These are phyloP conservation scores for Hemicrepidius hirtus DNA, from an alignment of 2,888 invertebrate species.

Conservation along the genomic window DNA sequence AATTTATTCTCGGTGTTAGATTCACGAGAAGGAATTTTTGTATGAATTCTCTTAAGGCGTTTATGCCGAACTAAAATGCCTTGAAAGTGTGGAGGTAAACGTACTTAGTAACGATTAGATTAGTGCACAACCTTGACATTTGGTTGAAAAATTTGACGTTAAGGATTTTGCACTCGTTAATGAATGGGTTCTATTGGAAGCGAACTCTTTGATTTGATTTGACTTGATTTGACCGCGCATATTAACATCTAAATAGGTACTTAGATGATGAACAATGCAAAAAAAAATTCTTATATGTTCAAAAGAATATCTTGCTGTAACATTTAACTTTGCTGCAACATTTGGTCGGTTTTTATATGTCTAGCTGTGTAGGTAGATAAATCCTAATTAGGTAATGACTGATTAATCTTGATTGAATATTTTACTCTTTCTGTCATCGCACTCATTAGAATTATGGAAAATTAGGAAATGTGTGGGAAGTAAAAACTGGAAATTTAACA, in stretches of 20 bases:
- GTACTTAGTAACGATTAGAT: conserved; percentile 38
- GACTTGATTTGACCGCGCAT: conserved; percentile 4
- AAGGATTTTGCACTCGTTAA: conserved; percentile 40
- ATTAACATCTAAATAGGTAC: conserved; percentile 12
- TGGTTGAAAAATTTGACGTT: conserved; percentile 28
- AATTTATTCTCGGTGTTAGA: not conserved
- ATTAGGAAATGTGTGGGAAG: too few relatives aligned
- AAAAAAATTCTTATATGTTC: too few relatives aligned
- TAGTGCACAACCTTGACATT: conserved; percentile 43
- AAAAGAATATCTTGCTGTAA: not conserved
- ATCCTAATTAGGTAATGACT: not conserved
- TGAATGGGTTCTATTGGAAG: conserved; percentile 31
- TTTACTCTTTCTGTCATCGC: too few relatives aligned
- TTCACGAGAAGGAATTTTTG: conserved; percentile 17
- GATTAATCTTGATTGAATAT: too few relatives aligned
- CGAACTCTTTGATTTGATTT: conserved; percentile 18
- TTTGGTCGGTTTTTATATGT: not conserved
- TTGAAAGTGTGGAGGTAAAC: conserved; percentile 44
- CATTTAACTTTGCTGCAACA: not conserved
- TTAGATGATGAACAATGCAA: not conserved
- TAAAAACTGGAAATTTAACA: too few relatives aligned
- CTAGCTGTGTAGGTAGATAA: not conserved
- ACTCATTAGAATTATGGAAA: too few relatives aligned
- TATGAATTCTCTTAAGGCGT: conserved; percentile 21
- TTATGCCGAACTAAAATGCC: conserved; percentile 24